A percentile compares a stretch with the other conserved stretches of the same genome.
Evolutionary conservation across 2,888 invertebrate species (phyloP).

Genomic region (Patella ulyssiponensis): DNA sequence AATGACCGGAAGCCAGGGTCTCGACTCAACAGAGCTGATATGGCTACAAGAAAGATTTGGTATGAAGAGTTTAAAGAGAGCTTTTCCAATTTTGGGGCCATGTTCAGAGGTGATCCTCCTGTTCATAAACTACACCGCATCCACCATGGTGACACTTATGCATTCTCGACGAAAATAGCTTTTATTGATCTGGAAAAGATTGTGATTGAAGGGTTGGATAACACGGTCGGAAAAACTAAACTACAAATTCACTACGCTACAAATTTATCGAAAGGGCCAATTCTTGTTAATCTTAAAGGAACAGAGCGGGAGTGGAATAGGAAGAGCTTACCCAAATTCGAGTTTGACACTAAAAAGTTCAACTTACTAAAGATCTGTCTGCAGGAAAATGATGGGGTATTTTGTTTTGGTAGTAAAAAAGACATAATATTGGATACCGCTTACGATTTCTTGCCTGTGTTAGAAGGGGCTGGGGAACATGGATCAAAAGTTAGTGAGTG

Average conservation of each 20-base stretch:
- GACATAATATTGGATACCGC: background rate
- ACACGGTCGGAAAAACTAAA: slow-evolving; percentile 16
- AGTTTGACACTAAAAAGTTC: slow-evolving; percentile 71
- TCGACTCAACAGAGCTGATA: slow-evolving; percentile 70
- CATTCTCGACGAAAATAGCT: slow-evolving; percentile 60
- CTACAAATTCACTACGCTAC: slow-evolving; percentile 35
- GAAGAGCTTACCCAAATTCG: slow-evolving; percentile 64
- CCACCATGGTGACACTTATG: slow-evolving; percentile 58
- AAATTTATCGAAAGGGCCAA: slow-evolving; percentile 24
- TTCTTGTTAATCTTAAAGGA: slow-evolving; percentile 47
- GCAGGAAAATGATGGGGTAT: slow-evolving; percentile 65
- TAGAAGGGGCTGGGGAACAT: background rate
- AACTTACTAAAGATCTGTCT: slow-evolving; percentile 63
- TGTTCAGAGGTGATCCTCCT: slow-evolving; percentile 73
- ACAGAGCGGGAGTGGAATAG: slow-evolving; percentile 52
- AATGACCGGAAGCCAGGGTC: slow-evolving; percentile 72
- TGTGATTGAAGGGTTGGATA: background rate
- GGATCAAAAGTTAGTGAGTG: background rate
- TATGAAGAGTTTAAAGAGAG: slow-evolving; percentile 69
- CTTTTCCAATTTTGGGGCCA: slow-evolving; percentile 72
- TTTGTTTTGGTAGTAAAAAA: slow-evolving; percentile 57
- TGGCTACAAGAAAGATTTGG: slow-evolving; percentile 70
- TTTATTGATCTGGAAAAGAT: background rate
- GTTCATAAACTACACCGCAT: slow-evolving; percentile 70
- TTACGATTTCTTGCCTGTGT: slow-evolving; percentile 6